Evolutionary conservation across 2,888 invertebrate species (phyloP), one percentile per base, ranked within the genome.

Genomic region (Drosophila aldrichi): DNA sequence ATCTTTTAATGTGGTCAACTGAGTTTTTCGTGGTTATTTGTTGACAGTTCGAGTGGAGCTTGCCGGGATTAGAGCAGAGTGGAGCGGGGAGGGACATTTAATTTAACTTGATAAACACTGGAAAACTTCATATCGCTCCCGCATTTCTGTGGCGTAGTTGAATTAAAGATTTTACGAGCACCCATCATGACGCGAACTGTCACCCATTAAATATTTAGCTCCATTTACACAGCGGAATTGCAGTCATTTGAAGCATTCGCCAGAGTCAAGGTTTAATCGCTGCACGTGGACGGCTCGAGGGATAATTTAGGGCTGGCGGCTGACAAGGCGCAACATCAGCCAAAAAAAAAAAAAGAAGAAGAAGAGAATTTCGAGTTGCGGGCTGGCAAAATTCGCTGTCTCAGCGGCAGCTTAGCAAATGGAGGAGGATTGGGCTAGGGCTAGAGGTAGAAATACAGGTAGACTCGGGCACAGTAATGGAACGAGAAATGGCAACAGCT

Each of bases 171-270:
- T 79, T 82, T 85, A 72, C 70, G 68, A 77, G 74, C 54, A 41
- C 44, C 41, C 58, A 73, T 61, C 61, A 70, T 52, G 55, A 43
- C 60, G 41, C 18, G 59, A 38, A 51, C 56, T 41, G 44, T 46
- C 41, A n/a, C 55, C 70, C 66, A 77, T 82, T 78, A 81, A 81
- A 77, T 79, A 84, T 82, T 82, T 81, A 82, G 68, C 69, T 66
- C 70, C 70, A 77, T 77, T 68, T 77, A 56, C 44, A 84, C 81
- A 60, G 81, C 77, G 60, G 82, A 83, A 68, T 78, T 80, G 65
- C 82, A 74, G 62, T 68, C 74, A 57, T 77, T 79, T 51, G 74
- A 73, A 71, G 79, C 74, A 65, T 76, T 75, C 56, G 63, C 6
- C 29, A 7, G 12, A 59, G 74, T 34, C 38, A 61, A 69, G 46